phyloP scores from a whole-genome alignment of 1,140 invertebrate species.

The Cecropterus lyciades region DNA sequence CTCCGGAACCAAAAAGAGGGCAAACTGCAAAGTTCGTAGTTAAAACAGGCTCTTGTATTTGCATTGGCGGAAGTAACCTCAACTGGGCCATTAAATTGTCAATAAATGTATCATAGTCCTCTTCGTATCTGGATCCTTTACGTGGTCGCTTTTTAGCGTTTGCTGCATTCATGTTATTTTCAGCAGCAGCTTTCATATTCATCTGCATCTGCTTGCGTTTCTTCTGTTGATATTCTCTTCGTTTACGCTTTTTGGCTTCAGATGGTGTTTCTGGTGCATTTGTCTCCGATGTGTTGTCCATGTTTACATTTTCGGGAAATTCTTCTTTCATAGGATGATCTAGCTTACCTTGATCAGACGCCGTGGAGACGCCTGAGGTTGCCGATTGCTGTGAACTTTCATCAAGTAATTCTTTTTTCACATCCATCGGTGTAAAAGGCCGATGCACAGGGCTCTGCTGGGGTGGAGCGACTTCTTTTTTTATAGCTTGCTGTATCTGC shows the following conservation, averaged over 20 bases:
- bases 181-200: slow-evolving; percentile 80
- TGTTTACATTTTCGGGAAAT: slow-evolving; percentile 73
- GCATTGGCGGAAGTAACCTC: slow-evolving; percentile 92
- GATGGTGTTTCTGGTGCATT: slow-evolving; percentile 85
- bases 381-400: slow-evolving; percentile 86
- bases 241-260: slow-evolving; percentile 91
- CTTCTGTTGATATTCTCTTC: slow-evolving; percentile 93
- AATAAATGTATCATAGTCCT: slow-evolving; percentile 96
- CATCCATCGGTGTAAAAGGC: slow-evolving; percentile 82
- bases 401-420: slow-evolving; percentile 86
- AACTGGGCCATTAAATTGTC: slow-evolving; percentile 95
- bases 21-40: slow-evolving; percentile 92
- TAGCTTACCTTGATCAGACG: slow-evolving; percentile 85
- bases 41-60: slow-evolving; percentile 94
- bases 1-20: slow-evolving; percentile 92
- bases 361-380: slow-evolving; percentile 81
- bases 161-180: slow-evolving; percentile 87
- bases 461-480: slow-evolving; percentile 83
- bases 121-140: slow-evolving; percentile 93
- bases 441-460: slow-evolving; percentile 82
- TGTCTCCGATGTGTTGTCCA: slow-evolving; percentile 67
- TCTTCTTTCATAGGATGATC: slow-evolving; percentile 86
- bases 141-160: slow-evolving; percentile 91
- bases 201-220: slow-evolving; percentile 89
- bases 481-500: slow-evolving; percentile 74